Percentiles rank a stretch among this genome's conserved stretches.
These are phyloP conservation scores for Ptychochromis oligacanthus DNA, from an alignment of 2,113 vertebrate species.

Conservation along the genomic window DNA sequence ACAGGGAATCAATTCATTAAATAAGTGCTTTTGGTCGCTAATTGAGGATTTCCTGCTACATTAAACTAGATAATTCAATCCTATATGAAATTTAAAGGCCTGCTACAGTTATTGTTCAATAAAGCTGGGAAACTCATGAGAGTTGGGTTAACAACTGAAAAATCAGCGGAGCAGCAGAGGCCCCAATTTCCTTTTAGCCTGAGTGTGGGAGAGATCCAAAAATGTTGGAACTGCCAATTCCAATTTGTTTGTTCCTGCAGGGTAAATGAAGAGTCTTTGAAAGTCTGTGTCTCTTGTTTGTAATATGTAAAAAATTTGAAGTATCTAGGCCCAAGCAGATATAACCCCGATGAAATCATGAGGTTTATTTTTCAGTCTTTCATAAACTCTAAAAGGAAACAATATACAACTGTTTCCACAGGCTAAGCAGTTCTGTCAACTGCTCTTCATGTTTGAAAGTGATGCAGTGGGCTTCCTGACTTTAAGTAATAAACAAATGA, in stretches of 20 bases:
- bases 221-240: background rate
- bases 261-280: background rate
- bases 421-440: background rate
- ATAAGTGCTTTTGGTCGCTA: background rate
- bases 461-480: background rate
- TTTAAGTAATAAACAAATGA: background rate
- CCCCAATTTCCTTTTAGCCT: background rate
- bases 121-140: background rate
- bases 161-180: background rate
- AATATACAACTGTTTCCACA: background rate
- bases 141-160: background rate
- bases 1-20: background rate
- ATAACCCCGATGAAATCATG: background rate
- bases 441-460: background rate
- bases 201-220: background rate
- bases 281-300: background rate
- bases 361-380: background rate
- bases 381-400: background rate
- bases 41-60: background rate
- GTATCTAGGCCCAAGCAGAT: background rate
- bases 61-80: background rate
- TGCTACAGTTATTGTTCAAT: background rate
- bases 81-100: background rate
- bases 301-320: background rate
- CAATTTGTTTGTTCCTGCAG: background rate